Evolutionary conservation across 1,140 invertebrate species (phyloP).

Genomic region (Tetragonula clypearis): DNA sequence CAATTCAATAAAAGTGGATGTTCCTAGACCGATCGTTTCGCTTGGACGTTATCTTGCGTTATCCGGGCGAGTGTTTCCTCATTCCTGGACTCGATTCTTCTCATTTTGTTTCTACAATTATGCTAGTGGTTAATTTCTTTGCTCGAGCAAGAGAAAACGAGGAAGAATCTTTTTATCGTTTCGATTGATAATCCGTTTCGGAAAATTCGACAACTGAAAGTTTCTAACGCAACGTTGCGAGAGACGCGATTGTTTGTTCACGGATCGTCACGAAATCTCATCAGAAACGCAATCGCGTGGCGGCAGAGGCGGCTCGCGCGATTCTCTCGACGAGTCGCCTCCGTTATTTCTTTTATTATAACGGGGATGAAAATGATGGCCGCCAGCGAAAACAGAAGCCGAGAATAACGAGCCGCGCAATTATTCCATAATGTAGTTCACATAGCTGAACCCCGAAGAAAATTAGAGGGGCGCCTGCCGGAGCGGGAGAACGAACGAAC

Average conservation of each 20-base stretch:
- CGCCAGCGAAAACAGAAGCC: constrained; percentile 71
- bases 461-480: constrained; percentile 71
- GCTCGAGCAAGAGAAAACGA: too few species aligned
- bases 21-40: constrained; percentile 33
- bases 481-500: constrained; percentile 28
- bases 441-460: constrained; percentile 75
- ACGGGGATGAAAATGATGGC: constrained; percentile 55
- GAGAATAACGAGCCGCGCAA: constrained; percentile 74
- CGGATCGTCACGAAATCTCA: background rate
- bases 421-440: constrained; percentile 78
- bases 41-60: constrained; percentile 1
- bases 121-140: too few species aligned
- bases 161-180: too few species aligned
- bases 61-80: background rate
- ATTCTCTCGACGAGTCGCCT: background rate
- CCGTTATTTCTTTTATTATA: constrained; percentile 54
- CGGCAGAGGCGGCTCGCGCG: background rate
- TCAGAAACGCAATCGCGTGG: background rate
- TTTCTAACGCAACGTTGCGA: too few species aligned
- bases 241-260: background rate
- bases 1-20: constrained; percentile 57
- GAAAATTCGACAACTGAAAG: too few species aligned
- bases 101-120: background rate
- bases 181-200: too few species aligned
- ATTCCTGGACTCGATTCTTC: background rate